These are phyloP conservation scores for Glomeris maerens DNA, from an alignment of 1,140 invertebrate genomes.

Conservation along the genomic window DNA sequence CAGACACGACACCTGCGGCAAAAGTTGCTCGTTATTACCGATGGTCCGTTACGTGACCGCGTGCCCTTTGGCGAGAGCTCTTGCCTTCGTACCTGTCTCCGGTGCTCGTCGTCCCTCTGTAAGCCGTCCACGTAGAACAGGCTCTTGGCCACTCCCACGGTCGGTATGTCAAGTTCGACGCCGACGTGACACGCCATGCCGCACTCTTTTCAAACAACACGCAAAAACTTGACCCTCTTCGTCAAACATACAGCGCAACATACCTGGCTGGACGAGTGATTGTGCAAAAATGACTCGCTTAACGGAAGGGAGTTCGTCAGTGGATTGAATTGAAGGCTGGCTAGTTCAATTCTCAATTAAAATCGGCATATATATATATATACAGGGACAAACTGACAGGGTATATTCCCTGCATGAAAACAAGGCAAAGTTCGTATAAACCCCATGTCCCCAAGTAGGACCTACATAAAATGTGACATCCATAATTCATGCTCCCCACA, in stretches of 20 bases:
- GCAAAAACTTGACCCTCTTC: not conserved
- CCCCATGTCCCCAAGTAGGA: no score
- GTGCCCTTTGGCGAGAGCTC: constrained; percentile 16
- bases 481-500: no score
- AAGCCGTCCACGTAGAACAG: constrained; percentile 28
- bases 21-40: not conserved
- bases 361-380: no score
- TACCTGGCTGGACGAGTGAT: not conserved
- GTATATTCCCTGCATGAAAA: no score
- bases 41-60: not conserved
- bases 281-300: no score
- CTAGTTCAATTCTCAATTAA: no score
- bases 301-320: no score
- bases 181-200: constrained; percentile 32
- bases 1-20: not conserved
- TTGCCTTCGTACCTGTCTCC: no score
- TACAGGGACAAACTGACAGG: no score
- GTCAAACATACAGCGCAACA: not conserved
- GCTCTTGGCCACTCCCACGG: constrained; percentile 31
- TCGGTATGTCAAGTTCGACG: constrained; percentile 25
- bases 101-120: constrained; percentile 25
- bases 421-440: no score
- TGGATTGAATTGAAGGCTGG: no score
- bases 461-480: no score
- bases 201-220: constrained; percentile 21